phyloP scores from a whole-genome alignment of 37 sponge, comb jelly and placozoan genomes.

The Theonella swinhoei region DNA sequence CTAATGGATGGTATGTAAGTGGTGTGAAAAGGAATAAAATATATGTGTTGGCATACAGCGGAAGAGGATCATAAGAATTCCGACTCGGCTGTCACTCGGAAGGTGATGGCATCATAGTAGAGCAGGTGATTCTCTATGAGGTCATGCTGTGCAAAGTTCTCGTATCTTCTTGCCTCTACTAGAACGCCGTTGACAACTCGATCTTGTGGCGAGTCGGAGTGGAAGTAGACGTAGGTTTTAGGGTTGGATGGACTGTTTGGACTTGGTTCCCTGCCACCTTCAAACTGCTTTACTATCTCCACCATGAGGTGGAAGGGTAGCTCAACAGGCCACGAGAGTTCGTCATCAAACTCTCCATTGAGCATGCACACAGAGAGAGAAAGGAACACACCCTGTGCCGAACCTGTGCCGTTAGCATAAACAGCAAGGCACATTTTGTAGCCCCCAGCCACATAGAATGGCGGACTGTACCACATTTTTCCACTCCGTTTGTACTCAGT shows the following conservation, averaged over 20 bases:
- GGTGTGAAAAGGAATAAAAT: no score
- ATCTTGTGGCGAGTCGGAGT: slow-evolving; percentile 38
- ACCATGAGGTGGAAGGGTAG: slow-evolving; percentile 51
- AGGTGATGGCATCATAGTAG: slow-evolving; percentile 56
- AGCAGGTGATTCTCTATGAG: slow-evolving; percentile 40
- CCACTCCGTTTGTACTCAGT: slow-evolving; percentile 46
- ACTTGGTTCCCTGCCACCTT: neutral
- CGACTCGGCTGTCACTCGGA: slow-evolving; percentile 53
- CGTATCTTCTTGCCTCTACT: slow-evolving; percentile 51
- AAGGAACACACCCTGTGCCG: slow-evolving; percentile 18
- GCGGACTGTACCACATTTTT: slow-evolving; percentile 55
- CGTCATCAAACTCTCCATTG: slow-evolving; percentile 54
- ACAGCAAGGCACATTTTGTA: slow-evolving; percentile 68
- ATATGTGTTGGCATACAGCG: no score
- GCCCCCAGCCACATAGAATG: slow-evolving; percentile 49
- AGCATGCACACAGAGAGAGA: slow-evolving; percentile 51
- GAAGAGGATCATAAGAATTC: slow-evolving; percentile 51
- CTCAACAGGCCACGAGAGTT: slow-evolving; percentile 51
- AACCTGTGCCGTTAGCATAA: slow-evolving; percentile 31
- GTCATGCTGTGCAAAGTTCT: slow-evolving; percentile 49
- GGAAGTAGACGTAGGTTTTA: slow-evolving; percentile 63
- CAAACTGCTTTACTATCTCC: slow-evolving; percentile 31
- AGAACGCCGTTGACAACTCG: slow-evolving; percentile 18
- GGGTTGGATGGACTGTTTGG: slow-evolving; percentile 9
- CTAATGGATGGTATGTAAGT: no score